Percentiles rank a stretch among this genome's conserved stretches.
These are phyloP conservation scores for Stenchaetothrips biformis DNA, from an alignment of 2,888 invertebrate species.

Conservation along the genomic window DNA sequence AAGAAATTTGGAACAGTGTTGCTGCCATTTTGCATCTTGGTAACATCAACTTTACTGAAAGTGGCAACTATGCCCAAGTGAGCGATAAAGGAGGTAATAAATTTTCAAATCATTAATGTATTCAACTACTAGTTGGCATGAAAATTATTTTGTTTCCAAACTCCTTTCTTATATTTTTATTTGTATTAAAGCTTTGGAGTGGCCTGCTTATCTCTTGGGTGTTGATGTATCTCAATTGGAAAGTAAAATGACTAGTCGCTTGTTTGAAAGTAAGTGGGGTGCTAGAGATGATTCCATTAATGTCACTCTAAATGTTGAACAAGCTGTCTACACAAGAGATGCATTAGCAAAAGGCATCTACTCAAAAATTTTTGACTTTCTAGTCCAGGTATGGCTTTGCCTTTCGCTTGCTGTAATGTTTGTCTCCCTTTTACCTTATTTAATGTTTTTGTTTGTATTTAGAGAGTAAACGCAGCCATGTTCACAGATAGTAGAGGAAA, in stretches of 20 bases:
- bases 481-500: conserved; percentile 48
- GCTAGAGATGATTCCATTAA: conserved; percentile 58
- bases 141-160: not conserved
- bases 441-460: conserved; percentile 37
- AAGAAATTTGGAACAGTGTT: conserved; percentile 53
- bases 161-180: conserved; percentile 1
- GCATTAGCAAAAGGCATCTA: conserved; percentile 62
- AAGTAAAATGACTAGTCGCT: conserved; percentile 56
- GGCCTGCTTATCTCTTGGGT: conserved; percentile 57
- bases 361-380: conserved; percentile 58
- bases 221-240: conserved; percentile 53
- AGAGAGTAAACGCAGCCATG: conserved; percentile 62
- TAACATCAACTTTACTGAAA: conserved; percentile 55
- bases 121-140: no score
- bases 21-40: conserved; percentile 61
- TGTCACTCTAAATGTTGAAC: conserved; percentile 59
- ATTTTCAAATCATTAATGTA: not conserved
- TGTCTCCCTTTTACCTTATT: not conserved
- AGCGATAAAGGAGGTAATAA: conserved; percentile 44
- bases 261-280: conserved; percentile 65
- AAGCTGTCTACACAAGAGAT: conserved; percentile 59
- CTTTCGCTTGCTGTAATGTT: not conserved
- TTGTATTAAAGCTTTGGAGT: conserved; percentile 46
- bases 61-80: conserved; percentile 54
- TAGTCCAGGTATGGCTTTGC: conserved; percentile 49